Base-by-base conservation (phyloP, 2,888 invertebrate genomes). In the Drosophila paranaensis region DNA sequence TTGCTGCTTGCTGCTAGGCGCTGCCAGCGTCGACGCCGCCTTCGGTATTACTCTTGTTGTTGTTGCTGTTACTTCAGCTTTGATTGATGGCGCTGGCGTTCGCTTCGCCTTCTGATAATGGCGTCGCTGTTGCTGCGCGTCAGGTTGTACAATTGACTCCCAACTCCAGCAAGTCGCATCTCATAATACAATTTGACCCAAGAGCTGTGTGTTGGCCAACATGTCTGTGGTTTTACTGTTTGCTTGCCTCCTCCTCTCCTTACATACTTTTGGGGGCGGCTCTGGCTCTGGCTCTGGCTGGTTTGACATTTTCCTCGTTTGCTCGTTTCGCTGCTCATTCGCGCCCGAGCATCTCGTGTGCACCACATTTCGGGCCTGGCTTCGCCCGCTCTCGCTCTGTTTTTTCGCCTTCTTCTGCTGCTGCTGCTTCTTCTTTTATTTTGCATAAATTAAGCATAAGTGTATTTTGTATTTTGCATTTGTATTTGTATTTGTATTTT, bases 401-500 rank as follows among this genome's bases (percentile, higher is more conserved):
- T 85, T 85, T 85, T 85, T 85, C 40, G 6, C 13, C 46, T 33
- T 33, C 48, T 88, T 85, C 20, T 20, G 20, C 20, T 20, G 20
- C 20, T 20, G 20, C 20, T 20, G 20, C 20, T 20, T 20, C 88
- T 85, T 88, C 82, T 88, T 85, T 85, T 85, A 85, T 85, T 85
- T 85, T 85, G 88, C 84, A 85, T 85, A 85, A 85, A 85, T 88
- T 85, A 85, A 88, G 84, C 88, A 88, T 85, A 88, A 88, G 88
- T 88, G 88, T 84, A 74, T 66, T 82, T 84, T 82, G 82, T 74
- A 72, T 66, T 77, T 74, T 71, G 79, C 77, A 68, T 76, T 58
- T 60, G 63, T 61, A 58, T 81, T 83, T 77, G 81, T 71, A 68
- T 78, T 74, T 76, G 78, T 75, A 62, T 74, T 70, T 74, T 48